A percentile compares a stretch with the other conserved stretches of the same genome.
Evolutionary conservation across 2,113 vertebrate genomes (phyloP).

Genomic region (Podarcis muralis): DNA sequence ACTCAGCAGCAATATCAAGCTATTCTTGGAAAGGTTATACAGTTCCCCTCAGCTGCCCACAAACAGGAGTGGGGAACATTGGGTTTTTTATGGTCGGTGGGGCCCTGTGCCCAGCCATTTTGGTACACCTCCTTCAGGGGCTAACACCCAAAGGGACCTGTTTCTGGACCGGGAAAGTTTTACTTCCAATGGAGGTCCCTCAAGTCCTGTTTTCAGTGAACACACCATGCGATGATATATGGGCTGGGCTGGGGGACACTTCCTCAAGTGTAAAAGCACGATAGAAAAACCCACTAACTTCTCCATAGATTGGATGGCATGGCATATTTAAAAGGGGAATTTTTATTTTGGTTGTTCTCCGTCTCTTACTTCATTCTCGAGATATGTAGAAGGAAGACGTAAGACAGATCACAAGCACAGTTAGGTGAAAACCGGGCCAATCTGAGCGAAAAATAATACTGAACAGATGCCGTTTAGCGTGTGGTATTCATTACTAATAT

Average conservation of each 20-base stretch:
- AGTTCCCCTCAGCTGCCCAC: too few relatives aligned
- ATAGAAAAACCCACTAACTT: neutral
- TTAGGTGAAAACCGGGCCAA: neutral
- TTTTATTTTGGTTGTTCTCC: neutral
- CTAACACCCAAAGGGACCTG: too few relatives aligned
- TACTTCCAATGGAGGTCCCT: neutral
- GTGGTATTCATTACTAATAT: neutral
- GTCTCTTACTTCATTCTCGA: constrained; percentile 1
- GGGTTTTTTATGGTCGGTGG: too few relatives aligned
- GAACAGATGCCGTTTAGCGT: constrained; percentile 27
- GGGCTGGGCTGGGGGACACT: neutral
- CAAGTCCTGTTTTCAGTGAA: neutral
- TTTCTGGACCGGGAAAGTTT: neutral
- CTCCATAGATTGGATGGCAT: neutral
- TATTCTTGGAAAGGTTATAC: too few relatives aligned
- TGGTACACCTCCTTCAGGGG: too few relatives aligned
- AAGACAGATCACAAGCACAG: neutral
- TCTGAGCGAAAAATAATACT: constrained; percentile 9
- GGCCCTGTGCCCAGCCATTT: too few relatives aligned
- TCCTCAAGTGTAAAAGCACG: neutral
- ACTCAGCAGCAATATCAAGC: too few relatives aligned
- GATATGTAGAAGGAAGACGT: neutral
- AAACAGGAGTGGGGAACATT: too few relatives aligned
- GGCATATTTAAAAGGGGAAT: neutral
- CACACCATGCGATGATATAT: neutral